A percentile compares a stretch with the other conserved stretches of the same genome.
Evolutionary conservation across 2,113 vertebrate genomes (phyloP).

Genomic region (Zingel zingel): DNA sequence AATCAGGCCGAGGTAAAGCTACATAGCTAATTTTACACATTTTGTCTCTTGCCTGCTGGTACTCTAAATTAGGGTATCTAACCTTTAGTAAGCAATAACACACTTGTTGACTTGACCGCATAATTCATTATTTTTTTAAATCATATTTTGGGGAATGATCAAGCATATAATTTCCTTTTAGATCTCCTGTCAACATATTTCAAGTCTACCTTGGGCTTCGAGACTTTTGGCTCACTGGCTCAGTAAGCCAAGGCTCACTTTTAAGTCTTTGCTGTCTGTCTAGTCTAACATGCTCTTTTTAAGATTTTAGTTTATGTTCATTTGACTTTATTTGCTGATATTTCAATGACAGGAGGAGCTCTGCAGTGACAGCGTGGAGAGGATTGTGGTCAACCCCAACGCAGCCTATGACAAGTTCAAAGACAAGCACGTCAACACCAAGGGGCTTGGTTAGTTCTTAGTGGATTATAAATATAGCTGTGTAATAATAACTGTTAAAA

Average conservation of each 20-base stretch:
- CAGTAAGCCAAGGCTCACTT: constrained; percentile 6
- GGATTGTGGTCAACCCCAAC: constrained; percentile 98
- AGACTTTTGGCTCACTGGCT: constrained; percentile 45
- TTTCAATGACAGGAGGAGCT: constrained; percentile 91
- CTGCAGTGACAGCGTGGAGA: constrained; percentile 95
- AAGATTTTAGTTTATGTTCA: not conserved
- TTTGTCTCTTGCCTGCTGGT: constrained; percentile 25
- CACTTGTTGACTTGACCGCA: not conserved
- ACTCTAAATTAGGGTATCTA: constrained; percentile 28
- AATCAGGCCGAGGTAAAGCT: not conserved
- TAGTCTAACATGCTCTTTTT: not conserved
- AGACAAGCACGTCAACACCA: constrained; percentile 93
- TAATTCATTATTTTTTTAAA: constrained; percentile 39
- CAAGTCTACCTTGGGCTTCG: constrained; percentile 24
- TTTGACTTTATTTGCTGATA: constrained; percentile 38
- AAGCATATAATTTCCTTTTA: constrained; percentile 26
- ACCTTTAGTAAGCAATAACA: constrained; percentile 3
- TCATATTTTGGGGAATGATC: constrained; percentile 39
- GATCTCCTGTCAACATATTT: constrained; percentile 41
- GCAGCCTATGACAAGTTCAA: constrained; percentile 98
- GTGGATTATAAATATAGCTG: not conserved
- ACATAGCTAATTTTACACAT: not conserved
- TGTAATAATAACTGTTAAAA: too few relatives aligned
- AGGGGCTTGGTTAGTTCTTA: constrained; percentile 90
- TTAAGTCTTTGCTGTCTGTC: constrained; percentile 15